These are phyloP conservation scores for Lordiphosa fenestrarum DNA, from an alignment of 2,888 invertebrate species.

Conservation along the genomic window DNA sequence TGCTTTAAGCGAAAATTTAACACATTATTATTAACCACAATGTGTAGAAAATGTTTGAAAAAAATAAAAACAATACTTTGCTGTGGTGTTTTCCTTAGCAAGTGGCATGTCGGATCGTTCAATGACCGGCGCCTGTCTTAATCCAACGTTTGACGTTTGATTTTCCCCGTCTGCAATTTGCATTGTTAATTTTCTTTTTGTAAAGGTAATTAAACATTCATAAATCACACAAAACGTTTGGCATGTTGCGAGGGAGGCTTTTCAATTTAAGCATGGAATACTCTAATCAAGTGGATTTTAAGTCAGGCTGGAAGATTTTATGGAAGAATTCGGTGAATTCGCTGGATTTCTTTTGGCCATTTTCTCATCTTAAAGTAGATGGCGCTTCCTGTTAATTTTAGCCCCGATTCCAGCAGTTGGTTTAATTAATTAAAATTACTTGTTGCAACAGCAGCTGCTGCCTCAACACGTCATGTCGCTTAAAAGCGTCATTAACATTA, in stretches of 20 bases:
- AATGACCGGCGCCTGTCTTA: slow-evolving; percentile 26
- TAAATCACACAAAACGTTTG: slow-evolving; percentile 19
- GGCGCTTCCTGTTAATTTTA: too few species aligned
- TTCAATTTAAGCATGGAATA: too few species aligned
- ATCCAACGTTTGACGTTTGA: slow-evolving; percentile 2
- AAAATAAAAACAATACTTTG: too few species aligned
- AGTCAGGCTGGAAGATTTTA: too few species aligned
- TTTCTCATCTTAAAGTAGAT: too few species aligned
- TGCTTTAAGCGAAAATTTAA: slow-evolving; percentile 51
- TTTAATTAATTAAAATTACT: too few species aligned
- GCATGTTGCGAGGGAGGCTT: too few species aligned
- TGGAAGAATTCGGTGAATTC: too few species aligned
- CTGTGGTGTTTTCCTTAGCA: background rate
- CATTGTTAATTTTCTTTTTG: slow-evolving; percentile 54
- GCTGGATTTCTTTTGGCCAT: too few species aligned
- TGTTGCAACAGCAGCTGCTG: slow-evolving; percentile 11
- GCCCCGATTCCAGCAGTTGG: too few species aligned
- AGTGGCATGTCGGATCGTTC: slow-evolving; percentile 16
- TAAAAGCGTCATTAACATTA: slow-evolving; percentile 70
- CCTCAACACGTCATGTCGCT: slow-evolving; percentile 60
- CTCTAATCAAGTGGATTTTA: too few species aligned
- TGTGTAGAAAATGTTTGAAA: background rate
- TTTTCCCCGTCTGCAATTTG: slow-evolving; percentile 37
- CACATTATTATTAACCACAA: slow-evolving; percentile 44
- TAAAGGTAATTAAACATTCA: slow-evolving; percentile 28